Percentiles rank a stretch among this genome's conserved stretches.
Evolutionary conservation across 2,113 vertebrate species (phyloP).

Genomic region (Tenebrosternarchus preto): DNA sequence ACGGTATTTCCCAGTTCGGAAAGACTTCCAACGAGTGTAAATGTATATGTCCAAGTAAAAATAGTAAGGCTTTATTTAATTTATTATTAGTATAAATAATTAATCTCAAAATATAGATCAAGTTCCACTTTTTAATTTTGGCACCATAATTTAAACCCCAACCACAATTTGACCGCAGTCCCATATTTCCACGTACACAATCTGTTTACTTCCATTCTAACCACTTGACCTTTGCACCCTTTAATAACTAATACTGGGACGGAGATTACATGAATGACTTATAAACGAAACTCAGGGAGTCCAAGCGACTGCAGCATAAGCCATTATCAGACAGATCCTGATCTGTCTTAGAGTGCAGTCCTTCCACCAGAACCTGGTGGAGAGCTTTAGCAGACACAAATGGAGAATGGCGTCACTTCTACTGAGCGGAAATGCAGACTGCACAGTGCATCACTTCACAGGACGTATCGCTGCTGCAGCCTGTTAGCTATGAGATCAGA

Average conservation of each 20-base stretch:
- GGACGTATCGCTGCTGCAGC: background rate
- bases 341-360: background rate
- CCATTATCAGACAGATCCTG: background rate
- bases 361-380: background rate
- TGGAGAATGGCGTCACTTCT: background rate
- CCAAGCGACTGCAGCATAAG: background rate
- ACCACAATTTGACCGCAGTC: too few species aligned
- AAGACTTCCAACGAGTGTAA: too few species aligned
- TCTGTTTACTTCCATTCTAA: background rate
- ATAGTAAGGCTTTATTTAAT: too few species aligned
- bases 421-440: background rate
- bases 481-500: background rate
- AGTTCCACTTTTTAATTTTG: background rate
- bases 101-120: too few species aligned
- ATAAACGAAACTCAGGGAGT: background rate
- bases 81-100: too few species aligned
- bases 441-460: background rate
- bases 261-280: background rate
- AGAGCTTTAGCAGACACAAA: background rate
- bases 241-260: conserved; percentile 8
- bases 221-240: background rate
- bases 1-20: background rate
- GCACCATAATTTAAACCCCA: background rate
- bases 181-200: conserved; percentile 7
- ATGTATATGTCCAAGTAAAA: too few species aligned